These are phyloP conservation scores for Aplocera efformata DNA, from an alignment of 2,888 invertebrate species.

Conservation along the genomic window DNA sequence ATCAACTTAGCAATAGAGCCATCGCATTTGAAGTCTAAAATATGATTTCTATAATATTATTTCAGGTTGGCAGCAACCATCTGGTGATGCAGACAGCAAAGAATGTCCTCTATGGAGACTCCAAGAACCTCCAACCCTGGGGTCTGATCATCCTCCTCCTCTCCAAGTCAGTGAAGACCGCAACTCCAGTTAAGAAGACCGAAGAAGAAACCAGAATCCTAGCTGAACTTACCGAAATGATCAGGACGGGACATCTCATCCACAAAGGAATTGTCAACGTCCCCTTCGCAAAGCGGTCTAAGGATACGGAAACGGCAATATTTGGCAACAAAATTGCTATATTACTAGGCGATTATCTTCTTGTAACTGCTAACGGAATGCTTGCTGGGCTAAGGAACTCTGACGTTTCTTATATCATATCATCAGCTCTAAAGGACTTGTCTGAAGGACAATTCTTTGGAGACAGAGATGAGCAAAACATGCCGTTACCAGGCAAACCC, in stretches of 20 bases:
- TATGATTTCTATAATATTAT: too few species aligned
- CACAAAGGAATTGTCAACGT: conserved; percentile 83
- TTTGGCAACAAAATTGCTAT: conserved; percentile 94
- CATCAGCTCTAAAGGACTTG: conserved; percentile 89
- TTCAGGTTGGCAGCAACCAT: conserved; percentile 89
- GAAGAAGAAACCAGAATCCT: conserved; percentile 71
- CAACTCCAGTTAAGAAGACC: conserved; percentile 80
- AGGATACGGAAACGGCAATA: conserved; percentile 85
- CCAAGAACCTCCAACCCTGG: conserved; percentile 92
- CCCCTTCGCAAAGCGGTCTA: conserved; percentile 74
- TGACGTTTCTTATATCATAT: conserved; percentile 90
- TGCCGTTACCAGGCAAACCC: conserved; percentile 85
- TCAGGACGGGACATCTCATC: conserved; percentile 90
- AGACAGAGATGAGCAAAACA: conserved; percentile 87
- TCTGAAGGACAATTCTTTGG: conserved; percentile 91
- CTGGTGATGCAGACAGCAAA: conserved; percentile 92
- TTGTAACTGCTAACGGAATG: conserved; percentile 90
- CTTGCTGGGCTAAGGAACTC: conserved; percentile 86
- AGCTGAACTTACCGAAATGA: conserved; percentile 91
- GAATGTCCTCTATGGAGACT: conserved; percentile 89
- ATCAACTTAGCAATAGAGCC: too few species aligned
- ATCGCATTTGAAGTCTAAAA: too few species aligned
- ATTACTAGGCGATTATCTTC: conserved; percentile 90
- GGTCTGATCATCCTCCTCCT: conserved; percentile 91
- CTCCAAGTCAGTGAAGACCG: conserved; percentile 85